Evolutionary conservation across 2,888 invertebrate species (phyloP), one percentile per base, ranked within the genome.

Genomic region (Hypena proboscidalis): DNA sequence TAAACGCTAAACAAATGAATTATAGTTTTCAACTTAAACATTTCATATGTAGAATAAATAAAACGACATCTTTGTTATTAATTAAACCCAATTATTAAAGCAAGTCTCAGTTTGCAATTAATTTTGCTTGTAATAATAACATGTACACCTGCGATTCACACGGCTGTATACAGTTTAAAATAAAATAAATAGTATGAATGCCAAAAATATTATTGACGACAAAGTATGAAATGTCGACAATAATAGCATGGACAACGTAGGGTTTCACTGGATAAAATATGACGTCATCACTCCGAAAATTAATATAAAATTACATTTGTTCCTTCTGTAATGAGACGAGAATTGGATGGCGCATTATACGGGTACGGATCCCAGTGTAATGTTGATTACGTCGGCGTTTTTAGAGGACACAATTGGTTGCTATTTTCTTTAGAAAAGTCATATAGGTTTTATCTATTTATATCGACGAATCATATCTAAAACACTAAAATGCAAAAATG

Each of bases 371-470:
- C 14, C 39, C 30, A 7, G 36, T 42, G 9, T 50, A 46, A 54
- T 41, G 47, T 45, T 60, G 57, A 60, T 60, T 61, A 41, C 40
- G 46, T 31, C 44, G 44, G 44, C 38, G 33, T 53, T 50, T 60
- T 58, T 39, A 39, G 20, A 10, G 33, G 25, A n/a, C 32, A 29
- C 17, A 20, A 19, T 3, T 17, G 5, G 17, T n/a, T n/a, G n/a
- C n/a, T n/a, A n/a, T n/a, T n/a, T n/a, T n/a, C n/a, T n/a, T n/a
- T n/a, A n/a, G n/a, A n/a, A n/a, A n/a, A n/a, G n/a, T n/a, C n/a
- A n/a, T n/a, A n/a, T n/a, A n/a, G n/a, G n/a, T n/a, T n/a, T n/a
- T n/a, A n/a, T n/a, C n/a, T n/a, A n/a, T n/a, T n/a, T n/a, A n/a
- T n/a, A n/a, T n/a, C n/a, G n/a, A n/a, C n/a, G n/a, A n/a, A n/a